phyloP scores from a whole-genome alignment of 2,888 invertebrate species.

The Stenchaetothrips biformis region DNA sequence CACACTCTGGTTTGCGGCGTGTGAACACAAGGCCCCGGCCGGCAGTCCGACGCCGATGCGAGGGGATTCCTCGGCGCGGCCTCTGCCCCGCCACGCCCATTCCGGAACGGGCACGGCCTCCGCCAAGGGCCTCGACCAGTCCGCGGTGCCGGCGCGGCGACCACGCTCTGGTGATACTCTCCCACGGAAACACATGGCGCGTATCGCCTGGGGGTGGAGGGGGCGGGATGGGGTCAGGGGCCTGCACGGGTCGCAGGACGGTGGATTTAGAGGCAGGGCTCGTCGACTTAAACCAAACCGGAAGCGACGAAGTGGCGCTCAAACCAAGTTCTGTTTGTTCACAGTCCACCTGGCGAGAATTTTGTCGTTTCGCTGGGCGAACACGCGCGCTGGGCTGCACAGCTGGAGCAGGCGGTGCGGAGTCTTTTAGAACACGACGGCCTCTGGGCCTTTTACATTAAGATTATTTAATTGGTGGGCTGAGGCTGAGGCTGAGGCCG shows the following conservation, averaged over 20 bases:
- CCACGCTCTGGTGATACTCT: constrained; percentile 2
- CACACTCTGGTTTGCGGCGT: no score
- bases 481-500: no score
- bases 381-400: neutral
- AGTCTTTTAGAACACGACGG: neutral
- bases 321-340: no score
- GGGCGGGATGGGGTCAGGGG: neutral
- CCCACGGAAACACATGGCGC: constrained; percentile 20
- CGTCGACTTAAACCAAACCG: no score
- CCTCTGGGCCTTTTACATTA: neutral
- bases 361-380: neutral
- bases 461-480: no score
- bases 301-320: no score
- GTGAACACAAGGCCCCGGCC: no score
- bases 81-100: no score
- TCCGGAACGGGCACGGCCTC: no score
- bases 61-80: no score
- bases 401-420: neutral
- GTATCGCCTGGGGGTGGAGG: neutral
- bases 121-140: no score
- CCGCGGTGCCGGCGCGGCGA: neutral
- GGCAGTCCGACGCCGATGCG: no score
- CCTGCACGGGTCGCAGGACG: neutral
- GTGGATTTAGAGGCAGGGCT: neutral
- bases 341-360: neutral